phyloP scores from a whole-genome alignment of 2,888 invertebrate species.

The Lycocerus yunnanus region DNA sequence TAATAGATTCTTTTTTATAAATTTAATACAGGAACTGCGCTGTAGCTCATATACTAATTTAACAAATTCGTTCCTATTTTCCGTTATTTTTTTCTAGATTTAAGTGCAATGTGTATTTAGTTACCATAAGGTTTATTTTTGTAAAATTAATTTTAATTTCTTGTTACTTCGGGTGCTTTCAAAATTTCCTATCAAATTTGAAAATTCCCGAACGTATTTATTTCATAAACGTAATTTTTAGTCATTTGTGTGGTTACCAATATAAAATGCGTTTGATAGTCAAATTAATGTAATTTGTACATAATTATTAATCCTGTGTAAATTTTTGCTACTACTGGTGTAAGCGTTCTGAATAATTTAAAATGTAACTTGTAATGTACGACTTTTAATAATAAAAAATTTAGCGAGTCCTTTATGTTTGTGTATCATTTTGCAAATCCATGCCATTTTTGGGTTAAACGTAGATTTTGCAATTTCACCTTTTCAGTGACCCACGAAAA shows the following conservation, averaged over 20 bases:
- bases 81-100: background rate
- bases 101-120: conserved; percentile 9
- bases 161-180: background rate
- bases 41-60: background rate
- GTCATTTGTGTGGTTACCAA: conserved; percentile 28
- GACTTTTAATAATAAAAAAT: background rate
- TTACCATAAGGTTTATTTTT: conserved; percentile 1
- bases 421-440: too few species aligned
- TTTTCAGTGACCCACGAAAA: conserved; percentile 23
- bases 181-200: background rate
- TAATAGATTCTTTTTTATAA: background rate
- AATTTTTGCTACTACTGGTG: background rate
- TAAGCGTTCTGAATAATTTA: background rate
- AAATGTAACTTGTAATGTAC: background rate
- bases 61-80: conserved; percentile 5
- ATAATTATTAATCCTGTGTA: background rate
- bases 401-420: background rate
- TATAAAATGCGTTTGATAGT: conserved; percentile 12
- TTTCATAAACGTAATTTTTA: conserved; percentile 10
- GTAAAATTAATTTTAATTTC: background rate
- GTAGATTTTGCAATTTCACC: conserved; percentile 9
- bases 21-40: background rate
- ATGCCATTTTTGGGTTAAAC: too few species aligned
- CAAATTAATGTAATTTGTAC: conserved; percentile 7
- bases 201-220: background rate